Conservation (phyloP, 2,797 vertebrate species). For the Sebastes ruberrimus region DNA sequence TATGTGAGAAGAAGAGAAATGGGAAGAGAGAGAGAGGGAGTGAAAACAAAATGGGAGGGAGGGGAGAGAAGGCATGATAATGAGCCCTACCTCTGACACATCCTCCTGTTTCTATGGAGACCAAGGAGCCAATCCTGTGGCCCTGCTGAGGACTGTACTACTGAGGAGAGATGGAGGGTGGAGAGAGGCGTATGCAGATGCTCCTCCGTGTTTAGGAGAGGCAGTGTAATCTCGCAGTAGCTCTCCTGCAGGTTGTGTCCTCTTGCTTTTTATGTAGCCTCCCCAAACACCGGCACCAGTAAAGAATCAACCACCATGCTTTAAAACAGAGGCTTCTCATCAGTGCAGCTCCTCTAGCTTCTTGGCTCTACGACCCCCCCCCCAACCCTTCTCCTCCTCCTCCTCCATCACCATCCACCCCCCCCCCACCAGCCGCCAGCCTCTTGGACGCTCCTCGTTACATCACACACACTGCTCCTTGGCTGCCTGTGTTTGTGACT, state of each 20-base stretch:
- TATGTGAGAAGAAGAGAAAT: slow-evolving; percentile 52
- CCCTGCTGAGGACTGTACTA: slow-evolving; percentile 89
- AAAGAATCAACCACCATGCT: slow-evolving; percentile 5
- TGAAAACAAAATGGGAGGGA: slow-evolving; percentile 64
- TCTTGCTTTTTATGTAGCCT: not conserved
- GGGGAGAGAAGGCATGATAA: slow-evolving; percentile 72
- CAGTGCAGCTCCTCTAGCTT: slow-evolving; percentile 11
- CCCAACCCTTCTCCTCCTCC: not conserved
- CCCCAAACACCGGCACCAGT: not conserved
- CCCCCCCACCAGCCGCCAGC: slow-evolving; percentile 48
- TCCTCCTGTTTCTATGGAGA: slow-evolving; percentile 97
- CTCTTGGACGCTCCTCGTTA: slow-evolving; percentile 82
- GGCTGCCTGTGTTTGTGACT: slow-evolving; percentile 76
- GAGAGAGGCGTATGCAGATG: slow-evolving; percentile 57
- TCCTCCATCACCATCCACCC: not conserved
- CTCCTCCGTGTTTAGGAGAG: slow-evolving; percentile 30
- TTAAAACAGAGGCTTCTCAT: slow-evolving; percentile 16
- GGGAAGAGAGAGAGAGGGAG: slow-evolving; percentile 28
- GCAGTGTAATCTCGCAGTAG: slow-evolving; percentile 12
- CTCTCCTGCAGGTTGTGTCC: slow-evolving; percentile 24
- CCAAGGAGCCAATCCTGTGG: slow-evolving; percentile 89
- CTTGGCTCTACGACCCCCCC: slow-evolving; percentile 10
- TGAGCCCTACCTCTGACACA: slow-evolving; percentile 82
- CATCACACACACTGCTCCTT: slow-evolving; percentile 84
- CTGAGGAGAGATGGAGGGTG: slow-evolving; percentile 80